Base-by-base conservation (phyloP, 2,113 vertebrate genomes). In the Clarias batrachus region DNA sequence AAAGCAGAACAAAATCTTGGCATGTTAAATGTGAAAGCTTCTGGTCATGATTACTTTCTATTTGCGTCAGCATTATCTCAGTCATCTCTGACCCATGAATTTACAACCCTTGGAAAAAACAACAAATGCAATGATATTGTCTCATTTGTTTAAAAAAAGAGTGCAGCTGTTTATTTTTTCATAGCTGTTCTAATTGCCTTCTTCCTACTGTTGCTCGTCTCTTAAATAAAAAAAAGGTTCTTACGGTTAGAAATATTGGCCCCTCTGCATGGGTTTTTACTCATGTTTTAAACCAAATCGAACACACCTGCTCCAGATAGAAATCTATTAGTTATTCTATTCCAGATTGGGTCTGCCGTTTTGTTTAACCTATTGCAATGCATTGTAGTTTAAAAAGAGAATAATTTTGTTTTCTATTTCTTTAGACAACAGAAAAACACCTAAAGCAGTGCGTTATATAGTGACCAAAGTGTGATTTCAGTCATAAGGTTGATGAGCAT, bases 381-480 rank as follows among this genome's bases (percentile, higher is more conserved):
- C 74, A 54, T 3, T 77, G 23, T 16, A 19, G 5, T 78, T 57
- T 25, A 27, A 6, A 27, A 56, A 27, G 10, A 73, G 10, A 33
- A 41, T 9, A 70, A 37, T 21, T 17, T 30, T 1, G 6, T 54
- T 77, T 77, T 27, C 74, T 56, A 27, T 52, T 25, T 41, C 21
- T 52, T 52, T 76, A 73, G 16, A 73, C 37, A 77, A 56, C 25
- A 77, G 52, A 25, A n/a, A 54, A 27, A 57, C 74, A 77, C 13
- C 54, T 21, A 56, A 14, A 78, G 56, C 27, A 21, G 77, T 21
- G 74, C 52, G 17, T 3, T 78, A 78, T 9, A 78, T 17, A 27
- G 52, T 78, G n/a, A 56, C 30, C 77, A 79, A 79, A 14, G 3
- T 79, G 77, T 30, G 54, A 59, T 8, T 81, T 87, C 48, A 87